Percentiles rank a stretch among this genome's conserved stretches.
Conservation (phyloP, 2,888 invertebrate species). For the Anticlea derivata region DNA sequence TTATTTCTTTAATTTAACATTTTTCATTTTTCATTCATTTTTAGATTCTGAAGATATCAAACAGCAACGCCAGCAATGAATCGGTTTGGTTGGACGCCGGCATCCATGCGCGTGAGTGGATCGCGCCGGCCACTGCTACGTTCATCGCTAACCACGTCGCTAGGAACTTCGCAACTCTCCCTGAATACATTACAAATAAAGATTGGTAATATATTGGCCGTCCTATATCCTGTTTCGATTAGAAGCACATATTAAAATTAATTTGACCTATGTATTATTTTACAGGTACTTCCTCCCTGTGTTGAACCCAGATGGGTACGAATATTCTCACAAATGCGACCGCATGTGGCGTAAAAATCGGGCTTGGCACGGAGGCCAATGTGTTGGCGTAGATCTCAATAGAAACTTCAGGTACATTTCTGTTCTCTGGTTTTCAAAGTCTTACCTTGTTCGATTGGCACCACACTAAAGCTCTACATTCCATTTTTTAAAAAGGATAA, state of each 20-base stretch:
- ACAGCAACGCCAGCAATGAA: conserved; percentile 85
- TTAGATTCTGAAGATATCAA: conserved; percentile 86
- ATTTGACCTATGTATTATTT: not conserved
- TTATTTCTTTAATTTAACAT: too few relatives aligned
- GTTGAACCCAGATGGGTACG: conserved; percentile 95
- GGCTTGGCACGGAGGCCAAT: conserved; percentile 82
- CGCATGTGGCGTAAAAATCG: conserved; percentile 94
- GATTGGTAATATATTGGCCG: conserved; percentile 88
- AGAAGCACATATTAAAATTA: too few relatives aligned
- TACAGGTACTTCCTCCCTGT: conserved; percentile 88
- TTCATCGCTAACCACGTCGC: conserved; percentile 89
- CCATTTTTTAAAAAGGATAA: too few relatives aligned
- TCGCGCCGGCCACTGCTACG: conserved; percentile 91
- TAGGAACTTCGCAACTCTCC: conserved; percentile 86
- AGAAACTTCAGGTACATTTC: conserved; percentile 90
- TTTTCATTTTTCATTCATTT: too few relatives aligned
- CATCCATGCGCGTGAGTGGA: conserved; percentile 96
- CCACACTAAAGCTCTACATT: too few relatives aligned
- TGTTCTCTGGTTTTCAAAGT: too few relatives aligned
- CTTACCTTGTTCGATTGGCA: too few relatives aligned
- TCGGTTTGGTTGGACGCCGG: conserved; percentile 91
- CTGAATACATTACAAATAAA: conserved; percentile 88
- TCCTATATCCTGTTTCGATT: too few relatives aligned
- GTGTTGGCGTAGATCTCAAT: conserved; percentile 92
- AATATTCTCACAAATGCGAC: conserved; percentile 90